Evolutionary conservation across 2,888 invertebrate genomes (phyloP).

Genomic region (Drosophila pegasa): DNA sequence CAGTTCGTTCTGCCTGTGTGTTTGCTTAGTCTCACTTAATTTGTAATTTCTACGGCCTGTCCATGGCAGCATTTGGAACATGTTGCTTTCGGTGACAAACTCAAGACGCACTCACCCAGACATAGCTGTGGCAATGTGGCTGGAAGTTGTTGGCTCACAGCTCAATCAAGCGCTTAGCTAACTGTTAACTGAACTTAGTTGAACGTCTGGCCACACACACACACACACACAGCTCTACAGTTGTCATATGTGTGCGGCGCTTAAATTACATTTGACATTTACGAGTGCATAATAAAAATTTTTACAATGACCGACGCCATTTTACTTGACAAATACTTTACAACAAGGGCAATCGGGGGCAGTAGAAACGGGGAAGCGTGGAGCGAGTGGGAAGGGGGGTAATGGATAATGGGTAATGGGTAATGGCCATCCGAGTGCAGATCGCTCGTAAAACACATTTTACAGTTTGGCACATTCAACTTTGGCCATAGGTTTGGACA

Average conservation of each 20-base stretch:
- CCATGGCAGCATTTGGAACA: conserved; percentile 68
- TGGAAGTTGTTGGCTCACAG: conserved; percentile 45
- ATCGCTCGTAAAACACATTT: conserved; percentile 80
- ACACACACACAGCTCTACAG: not conserved
- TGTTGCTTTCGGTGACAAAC: conserved; percentile 74
- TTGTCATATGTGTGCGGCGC: conserved; percentile 50
- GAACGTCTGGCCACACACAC: conserved; percentile 27
- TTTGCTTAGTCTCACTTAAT: conserved; percentile 69
- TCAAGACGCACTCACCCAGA: conserved; percentile 17
- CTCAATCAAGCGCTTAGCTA: conserved; percentile 74
- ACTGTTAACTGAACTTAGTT: conserved; percentile 56
- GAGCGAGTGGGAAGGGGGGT: conserved; percentile 6
- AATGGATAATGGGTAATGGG: conserved; percentile 54
- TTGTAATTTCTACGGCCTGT: conserved; percentile 66
- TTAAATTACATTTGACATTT: conserved; percentile 83
- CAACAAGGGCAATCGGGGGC: conserved; percentile 40
- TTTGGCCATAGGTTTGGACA: conserved; percentile 41
- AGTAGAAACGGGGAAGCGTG: conserved; percentile 26
- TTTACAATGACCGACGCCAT: conserved; percentile 82
- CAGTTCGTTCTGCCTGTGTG: conserved; percentile 32
- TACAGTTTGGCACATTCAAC: conserved; percentile 73
- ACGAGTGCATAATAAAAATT: conserved; percentile 79
- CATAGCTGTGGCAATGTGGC: conserved; percentile 67
- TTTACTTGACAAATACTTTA: conserved; percentile 76
- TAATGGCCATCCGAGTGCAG: conserved; percentile 77